Conservation (phyloP, 1,140 invertebrate genomes). For the Chironomus tepperi region DNA sequence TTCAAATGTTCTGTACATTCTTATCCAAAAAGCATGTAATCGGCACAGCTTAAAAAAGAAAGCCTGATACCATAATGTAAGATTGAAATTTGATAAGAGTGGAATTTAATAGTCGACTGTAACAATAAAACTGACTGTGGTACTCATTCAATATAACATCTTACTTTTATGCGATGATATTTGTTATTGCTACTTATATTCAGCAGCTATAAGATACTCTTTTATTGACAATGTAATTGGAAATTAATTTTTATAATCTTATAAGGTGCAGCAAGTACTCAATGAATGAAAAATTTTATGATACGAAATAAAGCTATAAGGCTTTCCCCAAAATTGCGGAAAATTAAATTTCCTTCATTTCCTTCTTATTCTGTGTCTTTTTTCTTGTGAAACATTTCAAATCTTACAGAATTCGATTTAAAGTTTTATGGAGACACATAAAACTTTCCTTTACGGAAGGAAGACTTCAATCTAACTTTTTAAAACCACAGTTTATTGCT, state of each 20-base stretch:
- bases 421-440: background rate
- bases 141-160: background rate
- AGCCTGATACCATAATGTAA: background rate
- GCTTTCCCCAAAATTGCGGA: too few species aligned
- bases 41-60: background rate
- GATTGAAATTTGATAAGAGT: background rate
- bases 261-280: background rate
- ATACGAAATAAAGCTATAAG: background rate
- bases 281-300: background rate
- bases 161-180: background rate
- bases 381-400: background rate
- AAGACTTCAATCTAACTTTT: too few species aligned
- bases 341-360: too few species aligned
- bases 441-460: too few species aligned
- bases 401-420: background rate
- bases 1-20: too few species aligned
- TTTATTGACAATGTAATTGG: conserved; percentile 13
- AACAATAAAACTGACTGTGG: background rate
- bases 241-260: conserved; percentile 9
- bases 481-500: too few species aligned
- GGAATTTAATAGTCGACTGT: background rate
- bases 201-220: background rate
- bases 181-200: background rate
- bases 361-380: background rate
- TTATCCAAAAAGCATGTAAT: too few species aligned